Percentiles rank a stretch among this genome's conserved stretches.
phyloP scores from a whole-genome alignment of 2,797 vertebrate species.

The Liasis olivaceus region DNA sequence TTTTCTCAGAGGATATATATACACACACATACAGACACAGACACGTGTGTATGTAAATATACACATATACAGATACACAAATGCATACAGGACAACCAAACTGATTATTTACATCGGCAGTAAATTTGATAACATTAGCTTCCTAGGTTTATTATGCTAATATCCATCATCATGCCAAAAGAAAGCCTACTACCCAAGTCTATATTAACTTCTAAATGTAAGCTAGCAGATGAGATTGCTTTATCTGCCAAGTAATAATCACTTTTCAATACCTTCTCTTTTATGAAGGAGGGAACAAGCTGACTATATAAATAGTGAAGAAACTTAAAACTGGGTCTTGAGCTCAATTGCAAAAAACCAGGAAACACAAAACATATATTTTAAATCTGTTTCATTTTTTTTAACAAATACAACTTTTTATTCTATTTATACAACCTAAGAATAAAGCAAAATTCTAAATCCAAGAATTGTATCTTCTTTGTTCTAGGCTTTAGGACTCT shows the following conservation, averaged over 20 bases:
- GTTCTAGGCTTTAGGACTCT: neutral
- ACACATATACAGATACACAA: neutral
- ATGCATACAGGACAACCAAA: neutral
- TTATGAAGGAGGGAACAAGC: neutral
- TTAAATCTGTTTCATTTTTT: neutral
- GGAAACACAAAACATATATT: neutral
- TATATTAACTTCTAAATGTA: neutral
- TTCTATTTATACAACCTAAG: too few relatives aligned
- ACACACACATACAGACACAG: too few relatives aligned
- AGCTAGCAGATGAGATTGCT: neutral
- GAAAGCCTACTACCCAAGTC: too few relatives aligned
- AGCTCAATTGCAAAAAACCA: neutral
- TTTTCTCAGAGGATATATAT: neutral
- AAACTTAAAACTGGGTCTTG: neutral
- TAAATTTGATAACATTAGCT: neutral
- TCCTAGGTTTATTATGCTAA: neutral
- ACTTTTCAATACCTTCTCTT: neutral
- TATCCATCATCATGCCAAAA: neutral
- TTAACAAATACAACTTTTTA: neutral
- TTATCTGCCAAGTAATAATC: slow-evolving; percentile 32
- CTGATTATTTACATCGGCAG: neutral
- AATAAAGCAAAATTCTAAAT: neutral
- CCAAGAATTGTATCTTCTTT: neutral
- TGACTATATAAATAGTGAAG: neutral
- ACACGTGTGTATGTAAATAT: neutral